These are phyloP conservation scores for Toxotes chatareus DNA, from an alignment of 2,113 vertebrate species.

Conservation along the genomic window DNA sequence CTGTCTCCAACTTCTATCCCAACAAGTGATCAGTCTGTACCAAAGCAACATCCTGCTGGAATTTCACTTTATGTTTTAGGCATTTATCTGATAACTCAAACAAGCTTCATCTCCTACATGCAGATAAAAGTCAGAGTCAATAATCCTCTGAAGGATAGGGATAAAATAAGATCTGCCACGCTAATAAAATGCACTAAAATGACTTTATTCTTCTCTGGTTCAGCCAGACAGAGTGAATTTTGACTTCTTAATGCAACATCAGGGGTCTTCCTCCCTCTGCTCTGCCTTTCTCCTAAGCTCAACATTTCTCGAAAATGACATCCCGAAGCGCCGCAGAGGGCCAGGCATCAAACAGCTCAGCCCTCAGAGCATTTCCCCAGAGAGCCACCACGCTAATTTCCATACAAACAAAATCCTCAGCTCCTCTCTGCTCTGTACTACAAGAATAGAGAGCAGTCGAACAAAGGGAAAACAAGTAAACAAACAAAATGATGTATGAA, in stretches of 20 bases:
- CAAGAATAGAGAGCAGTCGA: conserved; percentile 79
- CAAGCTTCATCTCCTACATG: too few species aligned
- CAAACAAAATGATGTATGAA: conserved; percentile 80
- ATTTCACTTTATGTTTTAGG: background rate
- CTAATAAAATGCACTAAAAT: background rate
- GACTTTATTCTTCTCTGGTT: background rate
- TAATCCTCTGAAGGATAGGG: background rate
- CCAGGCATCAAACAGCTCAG: conserved; percentile 71
- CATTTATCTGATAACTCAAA: background rate
- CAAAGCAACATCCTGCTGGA: background rate
- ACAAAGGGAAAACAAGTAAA: conserved; percentile 81
- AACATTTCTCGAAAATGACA: background rate
- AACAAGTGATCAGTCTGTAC: background rate
- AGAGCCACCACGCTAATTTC: conserved; percentile 67
- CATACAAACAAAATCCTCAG: conserved; percentile 76
- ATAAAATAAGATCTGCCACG: background rate
- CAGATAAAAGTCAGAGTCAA: too few species aligned
- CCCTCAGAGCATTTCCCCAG: conserved; percentile 26
- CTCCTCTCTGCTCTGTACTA: conserved; percentile 68
- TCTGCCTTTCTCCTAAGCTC: background rate
- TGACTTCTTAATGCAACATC: conserved; percentile 22
- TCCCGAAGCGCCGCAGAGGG: conserved; percentile 26
- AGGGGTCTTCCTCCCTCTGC: background rate
- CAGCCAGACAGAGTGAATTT: background rate
- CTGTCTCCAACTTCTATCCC: background rate